Evolutionary conservation across 2,797 vertebrate species (phyloP), one percentile per base, ranked within the genome.

Genomic region (Sebastes alutus): DNA sequence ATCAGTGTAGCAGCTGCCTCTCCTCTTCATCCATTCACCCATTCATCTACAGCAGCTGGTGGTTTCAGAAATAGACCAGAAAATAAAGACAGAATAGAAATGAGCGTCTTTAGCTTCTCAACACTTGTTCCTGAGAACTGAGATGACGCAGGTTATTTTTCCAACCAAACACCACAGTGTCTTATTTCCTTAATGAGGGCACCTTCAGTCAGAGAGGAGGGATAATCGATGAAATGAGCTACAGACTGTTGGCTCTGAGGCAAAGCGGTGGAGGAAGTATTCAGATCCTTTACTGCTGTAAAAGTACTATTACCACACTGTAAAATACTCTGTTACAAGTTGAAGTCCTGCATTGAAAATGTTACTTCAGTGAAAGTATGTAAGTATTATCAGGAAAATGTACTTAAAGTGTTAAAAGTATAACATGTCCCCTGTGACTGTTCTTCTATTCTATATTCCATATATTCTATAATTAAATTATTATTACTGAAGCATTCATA

Each of bases 31-130:
- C 16, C 58, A 5, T 52, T 52, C 30, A 65, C 33, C 29, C 33
- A 58, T 68, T 82, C 52, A 82, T 72, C 58, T 1, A 8, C 61
- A 68, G 83, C 79, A 78, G 75, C 76, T 76, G 80, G 4, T 1
- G 5, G 35, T 56, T 42, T 80, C 64, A 14, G 29, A 69, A 70
- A 68, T 65, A 76, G 68, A 82, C 16, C 49, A 22, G 54, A 10
- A 69, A 35, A 77, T 11, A 49, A 56, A 20, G 74, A 33, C 30
- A 32, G 30, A n/a, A 25, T 5, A 13, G 55, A 71, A 55, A 61
- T 7, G 33, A 82, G 25, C 2, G 2, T 33, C 66, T 73, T 77
- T 2, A 69, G 23, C 72, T 72, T 62, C 23, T 23, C 65, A 4
- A 12, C 33, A 62, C n/a, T 33, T 11, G 64, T 7, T 67, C 27